Evolutionary conservation across 2,888 invertebrate species (phyloP).

Genomic region (Oscheius sp.): DNA sequence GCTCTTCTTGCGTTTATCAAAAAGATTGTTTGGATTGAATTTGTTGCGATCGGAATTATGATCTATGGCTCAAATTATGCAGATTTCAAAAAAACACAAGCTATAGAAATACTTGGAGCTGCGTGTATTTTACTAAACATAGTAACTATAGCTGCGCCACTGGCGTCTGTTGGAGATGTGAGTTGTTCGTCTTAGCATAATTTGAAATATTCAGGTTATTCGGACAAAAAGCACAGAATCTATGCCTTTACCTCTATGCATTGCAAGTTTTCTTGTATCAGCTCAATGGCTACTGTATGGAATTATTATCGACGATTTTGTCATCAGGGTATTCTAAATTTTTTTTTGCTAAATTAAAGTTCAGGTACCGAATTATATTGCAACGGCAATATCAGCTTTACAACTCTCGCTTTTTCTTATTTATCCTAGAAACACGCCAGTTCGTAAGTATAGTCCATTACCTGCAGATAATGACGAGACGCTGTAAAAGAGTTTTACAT

Average conservation of each 20-base stretch:
- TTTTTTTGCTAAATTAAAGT: slow-evolving; percentile 60
- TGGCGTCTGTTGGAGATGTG: slow-evolving; percentile 53
- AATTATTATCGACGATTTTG: slow-evolving; percentile 80
- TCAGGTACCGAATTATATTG: slow-evolving; percentile 83
- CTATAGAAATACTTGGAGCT: slow-evolving; percentile 45
- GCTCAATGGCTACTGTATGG: slow-evolving; percentile 85
- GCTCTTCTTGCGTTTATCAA: background rate
- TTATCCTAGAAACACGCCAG: slow-evolving; percentile 74
- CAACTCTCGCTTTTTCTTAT: slow-evolving; percentile 83
- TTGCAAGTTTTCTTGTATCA: slow-evolving; percentile 83
- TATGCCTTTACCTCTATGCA: slow-evolving; percentile 86
- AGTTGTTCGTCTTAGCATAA: background rate
- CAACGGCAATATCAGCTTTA: slow-evolving; percentile 79
- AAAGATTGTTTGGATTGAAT: background rate
- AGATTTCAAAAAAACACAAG: background rate
- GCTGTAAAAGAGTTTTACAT: background rate
- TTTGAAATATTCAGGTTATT: slow-evolving; percentile 77
- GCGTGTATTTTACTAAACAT: slow-evolving; percentile 67
- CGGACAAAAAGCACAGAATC: slow-evolving; percentile 83
- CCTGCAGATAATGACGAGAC: background rate
- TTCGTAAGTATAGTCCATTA: slow-evolving; percentile 12
- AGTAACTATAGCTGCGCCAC: slow-evolving; percentile 60
- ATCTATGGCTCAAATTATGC: slow-evolving; percentile 2
- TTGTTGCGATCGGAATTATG: background rate
- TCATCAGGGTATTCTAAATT: slow-evolving; percentile 77